These are phyloP conservation scores for Drosophila multiciliata DNA, from an alignment of 2,888 invertebrate genomes.

Conservation along the genomic window DNA sequence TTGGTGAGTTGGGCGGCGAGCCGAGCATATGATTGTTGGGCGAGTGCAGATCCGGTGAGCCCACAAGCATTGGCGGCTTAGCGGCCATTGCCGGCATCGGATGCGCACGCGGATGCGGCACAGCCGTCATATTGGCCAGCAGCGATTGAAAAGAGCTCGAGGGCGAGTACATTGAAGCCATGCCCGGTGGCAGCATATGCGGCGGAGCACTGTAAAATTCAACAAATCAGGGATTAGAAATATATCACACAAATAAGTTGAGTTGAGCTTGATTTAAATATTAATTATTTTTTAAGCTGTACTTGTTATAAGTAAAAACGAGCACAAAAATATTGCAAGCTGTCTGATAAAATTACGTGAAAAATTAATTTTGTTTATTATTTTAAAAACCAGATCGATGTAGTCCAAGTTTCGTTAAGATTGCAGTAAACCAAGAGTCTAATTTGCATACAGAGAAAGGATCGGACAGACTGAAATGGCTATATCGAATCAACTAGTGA, in stretches of 20 bases:
- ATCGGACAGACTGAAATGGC: background rate
- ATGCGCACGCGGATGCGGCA: conserved; percentile 87
- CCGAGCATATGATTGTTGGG: conserved; percentile 81
- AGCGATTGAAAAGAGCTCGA: conserved; percentile 93
- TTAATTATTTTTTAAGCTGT: background rate
- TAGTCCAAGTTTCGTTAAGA: background rate
- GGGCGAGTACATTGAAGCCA: conserved; percentile 86
- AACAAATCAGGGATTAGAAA: background rate
- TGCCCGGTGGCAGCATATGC: conserved; percentile 88
- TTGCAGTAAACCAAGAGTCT: background rate
- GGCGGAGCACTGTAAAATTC: conserved; percentile 87
- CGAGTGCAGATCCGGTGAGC: conserved; percentile 82
- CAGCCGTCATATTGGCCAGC: conserved; percentile 86
- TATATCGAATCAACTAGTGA: background rate
- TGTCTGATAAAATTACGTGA: background rate
- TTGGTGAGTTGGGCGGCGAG: conserved; percentile 83
- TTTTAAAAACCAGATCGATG: background rate
- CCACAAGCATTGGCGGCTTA: conserved; percentile 76
- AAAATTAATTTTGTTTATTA: background rate
- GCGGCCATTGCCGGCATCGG: conserved; percentile 60
- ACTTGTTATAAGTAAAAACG: background rate
- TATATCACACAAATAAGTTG: background rate
- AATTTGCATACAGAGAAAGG: background rate
- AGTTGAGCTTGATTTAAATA: background rate
- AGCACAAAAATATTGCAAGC: background rate